A percentile compares a stretch with the other conserved stretches of the same genome.
These are phyloP conservation scores for Nothobranchius kuhntae DNA, from an alignment of 2,113 vertebrate genomes.

Conservation along the genomic window DNA sequence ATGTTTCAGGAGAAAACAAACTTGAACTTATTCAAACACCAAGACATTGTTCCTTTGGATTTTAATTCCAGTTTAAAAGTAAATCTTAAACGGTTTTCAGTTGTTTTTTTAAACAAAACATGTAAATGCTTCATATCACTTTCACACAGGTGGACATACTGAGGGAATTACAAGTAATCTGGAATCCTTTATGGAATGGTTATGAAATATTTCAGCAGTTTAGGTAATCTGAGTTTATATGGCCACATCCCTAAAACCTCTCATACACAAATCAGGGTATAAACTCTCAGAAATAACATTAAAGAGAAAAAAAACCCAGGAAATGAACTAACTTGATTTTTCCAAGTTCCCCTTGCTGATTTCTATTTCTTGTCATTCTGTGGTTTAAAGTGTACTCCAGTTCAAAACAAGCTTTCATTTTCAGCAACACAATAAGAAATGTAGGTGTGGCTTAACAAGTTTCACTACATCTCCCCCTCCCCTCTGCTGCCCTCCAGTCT, in stretches of 20 bases:
- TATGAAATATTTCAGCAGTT: not conserved
- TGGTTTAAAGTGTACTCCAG: not conserved
- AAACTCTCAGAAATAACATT: not conserved
- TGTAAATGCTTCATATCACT: not conserved
- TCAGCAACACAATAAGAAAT: constrained; percentile 9
- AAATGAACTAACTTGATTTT: not conserved
- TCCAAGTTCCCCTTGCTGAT: not conserved
- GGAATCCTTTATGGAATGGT: constrained; percentile 16
- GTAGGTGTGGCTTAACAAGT: no score
- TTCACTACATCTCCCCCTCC: constrained; percentile 73
- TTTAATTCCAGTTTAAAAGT: not conserved
- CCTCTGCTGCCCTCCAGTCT: constrained; percentile 75
- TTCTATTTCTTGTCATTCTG: constrained; percentile 38
- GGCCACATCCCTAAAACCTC: not conserved
- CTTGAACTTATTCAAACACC: not conserved
- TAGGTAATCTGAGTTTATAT: constrained; percentile 4
- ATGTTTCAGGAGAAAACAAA: not conserved
- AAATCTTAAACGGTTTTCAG: not conserved
- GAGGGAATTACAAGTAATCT: not conserved
- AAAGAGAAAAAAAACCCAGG: constrained; percentile 9
- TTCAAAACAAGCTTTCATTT: constrained; percentile 21
- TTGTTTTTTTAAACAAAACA: not conserved
- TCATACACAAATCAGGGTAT: not conserved
- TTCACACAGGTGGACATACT: not conserved
- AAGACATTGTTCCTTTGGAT: not conserved